These are phyloP conservation scores for Fundulus diaphanus DNA, from an alignment of 2,797 vertebrate species.

Conservation along the genomic window DNA sequence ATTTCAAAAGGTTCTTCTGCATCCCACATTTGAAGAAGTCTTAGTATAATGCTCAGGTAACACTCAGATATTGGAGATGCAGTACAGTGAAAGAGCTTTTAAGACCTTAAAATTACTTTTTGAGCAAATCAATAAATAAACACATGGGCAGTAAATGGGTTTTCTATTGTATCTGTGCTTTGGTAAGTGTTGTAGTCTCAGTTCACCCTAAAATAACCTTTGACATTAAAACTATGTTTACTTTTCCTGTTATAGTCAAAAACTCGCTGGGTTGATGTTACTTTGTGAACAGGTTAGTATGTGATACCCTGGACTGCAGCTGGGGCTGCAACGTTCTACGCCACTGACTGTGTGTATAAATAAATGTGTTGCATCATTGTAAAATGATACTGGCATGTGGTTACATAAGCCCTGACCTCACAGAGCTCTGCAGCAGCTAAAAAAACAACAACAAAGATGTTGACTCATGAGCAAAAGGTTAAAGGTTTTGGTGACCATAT, in stretches of 20 bases:
- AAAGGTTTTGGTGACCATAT: not conserved
- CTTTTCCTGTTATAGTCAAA: not conserved
- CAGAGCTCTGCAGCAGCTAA: not conserved
- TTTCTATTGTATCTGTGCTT: too few species aligned
- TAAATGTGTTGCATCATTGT: slow-evolving; percentile 9
- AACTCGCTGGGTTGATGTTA: not conserved
- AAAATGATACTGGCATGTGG: slow-evolving; percentile 12
- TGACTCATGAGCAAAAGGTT: not conserved
- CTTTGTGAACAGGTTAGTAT: not conserved
- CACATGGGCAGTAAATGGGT: too few species aligned
- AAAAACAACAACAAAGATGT: not conserved
- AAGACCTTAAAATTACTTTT: not conserved
- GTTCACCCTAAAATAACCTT: not conserved
- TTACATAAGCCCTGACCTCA: slow-evolving; percentile 14
- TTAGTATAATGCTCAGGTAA: too few species aligned
- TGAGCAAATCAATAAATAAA: too few species aligned
- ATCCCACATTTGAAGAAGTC: too few species aligned
- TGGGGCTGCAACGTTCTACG: slow-evolving; percentile 4
- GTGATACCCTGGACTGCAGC: slow-evolving; percentile 3
- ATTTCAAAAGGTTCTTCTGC: not conserved
- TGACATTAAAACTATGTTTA: not conserved
- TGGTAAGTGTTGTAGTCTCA: not conserved
- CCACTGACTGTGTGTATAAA: slow-evolving; percentile 7
- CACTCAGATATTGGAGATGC: not conserved
- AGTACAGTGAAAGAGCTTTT: not conserved